Conservation (phyloP, 2,888 invertebrate genomes). For the Dysmachus trigonus region DNA sequence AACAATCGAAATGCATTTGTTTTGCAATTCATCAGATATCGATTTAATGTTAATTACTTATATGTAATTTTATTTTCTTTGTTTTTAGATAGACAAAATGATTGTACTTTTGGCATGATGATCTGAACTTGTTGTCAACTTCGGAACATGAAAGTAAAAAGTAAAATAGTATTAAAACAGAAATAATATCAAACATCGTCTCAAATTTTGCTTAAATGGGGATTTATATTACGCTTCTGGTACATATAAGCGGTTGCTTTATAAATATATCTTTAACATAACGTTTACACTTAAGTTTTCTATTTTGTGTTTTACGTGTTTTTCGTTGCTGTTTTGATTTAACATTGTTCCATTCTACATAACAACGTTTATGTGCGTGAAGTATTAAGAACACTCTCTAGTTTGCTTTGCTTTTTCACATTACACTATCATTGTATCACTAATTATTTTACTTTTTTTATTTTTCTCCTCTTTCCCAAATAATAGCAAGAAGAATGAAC, state of each 20-base stretch:
- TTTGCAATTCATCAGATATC: too few species aligned
- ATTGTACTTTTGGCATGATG: too few species aligned
- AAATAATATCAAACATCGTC: neutral
- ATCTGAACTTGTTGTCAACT: too few species aligned
- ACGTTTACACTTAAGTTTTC: neutral
- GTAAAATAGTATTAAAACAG: neutral
- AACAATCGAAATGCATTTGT: neutral
- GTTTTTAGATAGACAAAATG: too few species aligned
- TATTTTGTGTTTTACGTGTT: neutral
- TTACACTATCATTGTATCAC: neutral
- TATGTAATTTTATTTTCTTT: too few species aligned
- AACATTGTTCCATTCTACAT: neutral
- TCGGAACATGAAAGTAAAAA: neutral
- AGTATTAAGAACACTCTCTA: neutral
- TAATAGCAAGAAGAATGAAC: constrained; percentile 37
- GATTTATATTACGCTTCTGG: neutral
- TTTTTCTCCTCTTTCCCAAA: constrained; percentile 5
- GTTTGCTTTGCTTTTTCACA: neutral
- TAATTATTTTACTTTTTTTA: neutral
- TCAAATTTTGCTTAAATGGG: neutral
- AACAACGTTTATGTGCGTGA: neutral
- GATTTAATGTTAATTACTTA: too few species aligned
- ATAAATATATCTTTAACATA: neutral
- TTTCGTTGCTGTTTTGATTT: neutral
- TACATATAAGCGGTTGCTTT: neutral